phyloP scores from a whole-genome alignment of 2,113 vertebrate species.

The Passerina amoena region DNA sequence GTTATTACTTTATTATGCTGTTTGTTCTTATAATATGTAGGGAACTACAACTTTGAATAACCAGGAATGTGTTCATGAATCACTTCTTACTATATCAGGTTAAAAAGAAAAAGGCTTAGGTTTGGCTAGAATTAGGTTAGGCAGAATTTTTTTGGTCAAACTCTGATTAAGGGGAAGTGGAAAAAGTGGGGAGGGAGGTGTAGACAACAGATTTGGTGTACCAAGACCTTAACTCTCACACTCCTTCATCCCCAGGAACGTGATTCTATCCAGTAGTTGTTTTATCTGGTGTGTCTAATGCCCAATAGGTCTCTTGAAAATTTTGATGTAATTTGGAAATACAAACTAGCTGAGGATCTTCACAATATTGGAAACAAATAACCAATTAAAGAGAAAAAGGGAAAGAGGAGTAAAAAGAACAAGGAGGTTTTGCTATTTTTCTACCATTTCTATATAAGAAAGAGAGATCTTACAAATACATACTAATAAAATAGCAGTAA shows the following conservation, averaged over 20 bases:
- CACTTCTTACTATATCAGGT: neutral
- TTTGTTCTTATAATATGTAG: neutral
- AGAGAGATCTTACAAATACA: neutral
- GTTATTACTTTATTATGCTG: neutral
- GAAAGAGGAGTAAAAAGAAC: neutral
- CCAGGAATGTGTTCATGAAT: neutral
- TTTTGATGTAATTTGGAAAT: neutral
- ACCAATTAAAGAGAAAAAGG: neutral
- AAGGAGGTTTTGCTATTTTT: neutral
- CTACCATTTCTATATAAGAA: neutral
- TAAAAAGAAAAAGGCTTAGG: neutral
- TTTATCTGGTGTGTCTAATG: neutral
- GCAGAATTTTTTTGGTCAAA: neutral
- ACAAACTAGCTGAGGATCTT: neutral
- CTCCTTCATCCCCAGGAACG: neutral
- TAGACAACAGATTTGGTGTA: neutral
- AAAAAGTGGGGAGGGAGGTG: neutral
- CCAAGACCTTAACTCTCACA: neutral
- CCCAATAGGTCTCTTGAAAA: neutral
- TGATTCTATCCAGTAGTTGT: neutral
- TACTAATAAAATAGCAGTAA: neutral
- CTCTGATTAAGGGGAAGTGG: neutral
- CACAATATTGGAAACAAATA: neutral
- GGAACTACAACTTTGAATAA: neutral
- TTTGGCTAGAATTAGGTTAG: neutral